phyloP scores from a whole-genome alignment of 1,140 invertebrate species.

The Venustaconcha ellipsiformis region DNA sequence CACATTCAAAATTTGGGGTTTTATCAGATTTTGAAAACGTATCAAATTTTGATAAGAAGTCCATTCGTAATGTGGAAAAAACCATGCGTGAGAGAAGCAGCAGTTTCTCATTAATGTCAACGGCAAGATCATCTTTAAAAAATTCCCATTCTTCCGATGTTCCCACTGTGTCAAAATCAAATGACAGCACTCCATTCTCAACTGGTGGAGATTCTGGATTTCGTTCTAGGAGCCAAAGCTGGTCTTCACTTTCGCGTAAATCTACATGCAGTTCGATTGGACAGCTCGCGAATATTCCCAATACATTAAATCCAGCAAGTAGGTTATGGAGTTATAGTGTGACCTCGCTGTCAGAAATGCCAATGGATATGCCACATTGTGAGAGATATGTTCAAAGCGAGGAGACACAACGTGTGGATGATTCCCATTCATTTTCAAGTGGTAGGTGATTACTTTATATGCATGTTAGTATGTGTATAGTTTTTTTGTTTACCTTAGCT shows the following conservation, averaged over 20 bases:
- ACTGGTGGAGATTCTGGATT: conserved; percentile 32
- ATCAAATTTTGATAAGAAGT: no score
- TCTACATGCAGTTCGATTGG: conserved; percentile 14
- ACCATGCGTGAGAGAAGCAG: conserved; percentile 22
- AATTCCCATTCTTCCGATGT: neutral
- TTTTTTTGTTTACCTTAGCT: no score
- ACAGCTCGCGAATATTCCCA: conserved; percentile 12
- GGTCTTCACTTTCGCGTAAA: conserved; percentile 30
- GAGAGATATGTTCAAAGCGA: no score
- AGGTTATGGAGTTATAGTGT: conserved; percentile 36
- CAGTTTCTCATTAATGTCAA: conserved; percentile 23
- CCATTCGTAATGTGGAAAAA: no score
- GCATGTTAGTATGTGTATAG: no score
- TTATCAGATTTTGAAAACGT: conserved; percentile 27
- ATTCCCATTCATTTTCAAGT: no score
- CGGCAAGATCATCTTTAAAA: no score
- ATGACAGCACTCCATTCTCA: conserved; percentile 29
- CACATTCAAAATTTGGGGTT: conserved; percentile 11
- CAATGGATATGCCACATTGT: conserved; percentile 13
- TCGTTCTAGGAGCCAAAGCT: conserved; percentile 26
- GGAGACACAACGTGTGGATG: no score
- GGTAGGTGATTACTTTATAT: no score
- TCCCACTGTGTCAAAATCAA: conserved; percentile 25
- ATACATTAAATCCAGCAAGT: conserved; percentile 6
- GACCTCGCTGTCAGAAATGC: conserved; percentile 26